These are phyloP conservation scores for Oreochromis grahami DNA, from an alignment of 2,797 vertebrate genomes.

Conservation along the genomic window DNA sequence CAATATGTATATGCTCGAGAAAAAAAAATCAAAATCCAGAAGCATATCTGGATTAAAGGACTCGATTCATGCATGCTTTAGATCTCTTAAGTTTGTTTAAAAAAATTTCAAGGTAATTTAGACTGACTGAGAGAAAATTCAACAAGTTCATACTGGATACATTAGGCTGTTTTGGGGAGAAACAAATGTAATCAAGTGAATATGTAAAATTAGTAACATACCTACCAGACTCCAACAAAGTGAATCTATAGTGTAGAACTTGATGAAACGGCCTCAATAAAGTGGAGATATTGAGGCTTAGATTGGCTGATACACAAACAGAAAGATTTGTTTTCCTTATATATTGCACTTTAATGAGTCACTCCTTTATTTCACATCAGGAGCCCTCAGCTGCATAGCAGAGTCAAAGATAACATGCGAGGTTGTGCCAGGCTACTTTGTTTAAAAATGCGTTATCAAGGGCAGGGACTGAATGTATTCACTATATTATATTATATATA, in stretches of 20 bases:
- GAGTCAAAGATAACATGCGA: background rate
- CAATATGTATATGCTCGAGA: too few relatives aligned
- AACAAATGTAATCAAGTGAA: background rate
- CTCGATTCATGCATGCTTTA: background rate
- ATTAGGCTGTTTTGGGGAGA: background rate
- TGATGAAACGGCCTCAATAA: background rate
- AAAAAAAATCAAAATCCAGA: too few relatives aligned
- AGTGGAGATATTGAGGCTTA: background rate
- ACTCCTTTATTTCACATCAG: background rate
- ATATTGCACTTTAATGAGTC: background rate
- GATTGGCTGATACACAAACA: background rate
- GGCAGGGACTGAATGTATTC: background rate
- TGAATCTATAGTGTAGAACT: background rate
- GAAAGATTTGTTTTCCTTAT: background rate
- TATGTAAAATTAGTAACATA: background rate
- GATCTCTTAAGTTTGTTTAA: background rate
- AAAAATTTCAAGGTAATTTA: background rate
- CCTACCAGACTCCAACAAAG: background rate
- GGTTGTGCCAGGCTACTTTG: background rate
- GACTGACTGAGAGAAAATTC: background rate
- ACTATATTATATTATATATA: background rate
- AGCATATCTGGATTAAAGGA: background rate
- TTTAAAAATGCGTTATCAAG: background rate
- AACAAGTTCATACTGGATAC: rapidly evolving
- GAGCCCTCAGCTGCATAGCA: background rate